Percentiles rank a stretch among this genome's conserved stretches.
These are phyloP conservation scores for Mesembrinibis cayennensis DNA, from an alignment of 2,113 vertebrate genomes.

Conservation along the genomic window DNA sequence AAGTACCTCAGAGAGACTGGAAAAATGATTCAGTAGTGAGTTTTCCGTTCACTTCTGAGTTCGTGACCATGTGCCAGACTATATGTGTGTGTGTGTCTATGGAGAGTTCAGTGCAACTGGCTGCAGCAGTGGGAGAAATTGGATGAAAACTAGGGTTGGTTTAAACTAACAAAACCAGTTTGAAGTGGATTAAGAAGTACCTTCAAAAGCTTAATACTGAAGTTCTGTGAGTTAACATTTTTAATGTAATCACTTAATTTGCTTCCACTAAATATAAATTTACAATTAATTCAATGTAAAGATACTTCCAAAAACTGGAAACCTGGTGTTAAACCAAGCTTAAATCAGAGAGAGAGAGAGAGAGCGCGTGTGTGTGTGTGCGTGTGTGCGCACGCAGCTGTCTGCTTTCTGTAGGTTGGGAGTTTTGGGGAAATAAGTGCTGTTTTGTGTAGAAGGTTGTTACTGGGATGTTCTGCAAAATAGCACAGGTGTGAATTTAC, in stretches of 20 bases:
- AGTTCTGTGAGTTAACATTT: not conserved
- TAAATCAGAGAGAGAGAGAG: no score
- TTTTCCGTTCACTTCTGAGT: not conserved
- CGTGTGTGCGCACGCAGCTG: not conserved
- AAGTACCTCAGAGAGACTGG: not conserved
- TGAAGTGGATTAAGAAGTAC: not conserved
- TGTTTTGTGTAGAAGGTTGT: not conserved
- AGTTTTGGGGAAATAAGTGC: not conserved
- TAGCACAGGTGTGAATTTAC: not conserved
- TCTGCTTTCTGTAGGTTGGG: not conserved
- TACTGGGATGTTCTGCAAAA: not conserved
- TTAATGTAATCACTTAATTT: not conserved
- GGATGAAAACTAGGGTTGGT: not conserved
- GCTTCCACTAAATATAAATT: not conserved
- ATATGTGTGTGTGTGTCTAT: not conserved
- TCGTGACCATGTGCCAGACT: not conserved
- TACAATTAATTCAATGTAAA: not conserved
- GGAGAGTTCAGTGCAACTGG: not conserved
- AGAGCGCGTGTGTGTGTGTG: not conserved
- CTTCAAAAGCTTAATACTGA: not conserved
- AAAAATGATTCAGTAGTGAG: constrained; percentile 1
- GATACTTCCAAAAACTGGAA: not conserved
- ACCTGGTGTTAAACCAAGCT: not conserved
- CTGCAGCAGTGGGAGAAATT: not conserved
- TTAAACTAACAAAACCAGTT: not conserved